Base-by-base conservation (phyloP, 2,888 invertebrate genomes). In the Neoaliturus tenellus region DNA sequence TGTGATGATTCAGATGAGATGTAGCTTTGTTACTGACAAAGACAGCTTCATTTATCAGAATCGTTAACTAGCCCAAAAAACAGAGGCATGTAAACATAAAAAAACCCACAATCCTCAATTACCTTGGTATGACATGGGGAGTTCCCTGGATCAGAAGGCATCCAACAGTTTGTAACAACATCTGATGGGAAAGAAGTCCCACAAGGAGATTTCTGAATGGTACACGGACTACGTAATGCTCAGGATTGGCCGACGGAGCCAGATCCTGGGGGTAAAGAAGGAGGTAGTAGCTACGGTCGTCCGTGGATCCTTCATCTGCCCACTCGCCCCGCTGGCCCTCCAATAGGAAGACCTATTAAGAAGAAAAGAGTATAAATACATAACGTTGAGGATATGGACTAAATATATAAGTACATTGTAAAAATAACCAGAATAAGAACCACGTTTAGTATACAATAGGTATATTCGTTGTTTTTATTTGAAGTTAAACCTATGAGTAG, bases 171-270 rank as follows among this genome's bases (percentile, higher is more conserved):
- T 98, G 98, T 41, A 98, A 93, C 81, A 98, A 91, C 93, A 98
- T 96, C 91, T 98, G 98, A 90, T 98, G 98, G 5, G 98, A 97
- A 86, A 98, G 90, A 84, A 98, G 93, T 1, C 98, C 97, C 2
- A 98, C 96, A 0, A 98, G 96, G 80, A 98, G 91, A 87, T 95
- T 96, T 88, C 96, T 93, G 89, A 98, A 96, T 2, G 98, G 97
- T 85, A 98, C 97, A 87, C 98, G 92, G 39, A 96, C 94, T 3
- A 96, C 95, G 89, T 95, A 96, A 85, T 95, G 91, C 88, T 96
- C 95, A 85, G 95, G 86, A 44, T 87, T 87, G 5, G 85, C 85
- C 28, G 81, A 83, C n/a, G 85, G 85, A 10, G 86, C 85, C n/a
- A 83, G 73, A 35, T 86, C 86, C 28, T 85, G 78, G 20, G 87